Evolutionary conservation across 2,888 invertebrate genomes (phyloP).

Genomic region (Diploptera punctata): DNA sequence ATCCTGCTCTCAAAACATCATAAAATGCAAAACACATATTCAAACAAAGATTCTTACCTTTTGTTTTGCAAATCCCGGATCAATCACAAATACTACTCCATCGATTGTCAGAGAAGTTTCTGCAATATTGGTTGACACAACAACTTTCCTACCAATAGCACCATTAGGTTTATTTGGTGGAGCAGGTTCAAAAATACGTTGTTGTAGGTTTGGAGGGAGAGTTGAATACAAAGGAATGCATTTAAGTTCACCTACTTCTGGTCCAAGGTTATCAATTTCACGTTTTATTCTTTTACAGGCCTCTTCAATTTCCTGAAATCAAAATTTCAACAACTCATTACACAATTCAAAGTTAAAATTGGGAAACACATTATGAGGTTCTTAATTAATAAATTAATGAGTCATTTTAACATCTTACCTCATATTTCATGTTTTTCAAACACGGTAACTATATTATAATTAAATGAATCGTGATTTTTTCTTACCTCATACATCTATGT

Average conservation of each 20-base stretch:
- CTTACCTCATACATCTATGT: too few relatives aligned
- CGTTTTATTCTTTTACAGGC: slow-evolving; percentile 97
- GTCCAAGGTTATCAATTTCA: slow-evolving; percentile 95
- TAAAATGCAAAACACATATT: too few relatives aligned
- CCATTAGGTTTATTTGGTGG: slow-evolving; percentile 91
- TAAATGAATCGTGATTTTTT: too few relatives aligned
- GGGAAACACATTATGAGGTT: too few relatives aligned
- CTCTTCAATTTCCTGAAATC: slow-evolving; percentile 88
- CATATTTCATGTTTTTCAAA: too few relatives aligned
- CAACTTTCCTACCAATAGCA: slow-evolving; percentile 90
- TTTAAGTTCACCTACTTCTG: slow-evolving; percentile 95
- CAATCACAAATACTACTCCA: slow-evolving; percentile 99
- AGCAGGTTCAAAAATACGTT: slow-evolving; percentile 96
- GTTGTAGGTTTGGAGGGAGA: slow-evolving; percentile 95
- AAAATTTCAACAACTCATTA: too few relatives aligned
- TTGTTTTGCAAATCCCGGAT: slow-evolving; percentile 99
- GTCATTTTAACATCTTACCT: too few relatives aligned
- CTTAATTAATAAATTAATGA: too few relatives aligned
- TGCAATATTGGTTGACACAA: slow-evolving; percentile 98
- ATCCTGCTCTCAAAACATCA: too few relatives aligned
- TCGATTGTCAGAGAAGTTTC: slow-evolving; percentile 99
- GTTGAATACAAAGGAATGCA: slow-evolving; percentile 99
- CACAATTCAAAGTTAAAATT: too few relatives aligned
- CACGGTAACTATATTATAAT: too few relatives aligned
- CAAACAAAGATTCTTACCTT: too few relatives aligned